These are phyloP conservation scores for Orestias chungarensis DNA, from an alignment of 2,797 vertebrate species.

Conservation along the genomic window DNA sequence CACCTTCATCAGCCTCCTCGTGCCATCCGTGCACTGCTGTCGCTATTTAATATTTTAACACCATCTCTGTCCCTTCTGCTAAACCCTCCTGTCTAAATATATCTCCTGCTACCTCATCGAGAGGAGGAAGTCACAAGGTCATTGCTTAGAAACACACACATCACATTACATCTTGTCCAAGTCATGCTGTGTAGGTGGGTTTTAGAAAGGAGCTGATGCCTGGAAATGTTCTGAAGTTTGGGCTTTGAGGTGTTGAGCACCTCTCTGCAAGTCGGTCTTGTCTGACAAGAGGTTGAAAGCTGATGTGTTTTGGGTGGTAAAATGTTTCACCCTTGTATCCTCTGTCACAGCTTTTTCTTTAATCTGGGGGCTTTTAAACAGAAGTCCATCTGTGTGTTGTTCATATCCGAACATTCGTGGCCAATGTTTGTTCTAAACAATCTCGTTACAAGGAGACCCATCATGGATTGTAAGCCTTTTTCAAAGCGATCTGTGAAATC, in stretches of 20 bases:
- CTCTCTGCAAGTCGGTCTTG: slow-evolving; percentile 24
- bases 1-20: slow-evolving; percentile 39
- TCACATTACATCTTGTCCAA: neutral
- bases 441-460: neutral
- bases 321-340: neutral
- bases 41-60: slow-evolving; percentile 66
- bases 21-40: slow-evolving; percentile 48
- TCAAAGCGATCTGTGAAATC: neutral
- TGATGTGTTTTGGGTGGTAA: neutral
- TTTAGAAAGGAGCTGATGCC: slow-evolving; percentile 5
- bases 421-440: neutral
- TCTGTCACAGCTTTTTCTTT: neutral
- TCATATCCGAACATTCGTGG: no score
- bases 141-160: slow-evolving; percentile 22
- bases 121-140: slow-evolving; percentile 45
- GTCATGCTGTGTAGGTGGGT: slow-evolving; percentile 2
- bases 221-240: slow-evolving; percentile 38
- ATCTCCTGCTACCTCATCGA: slow-evolving; percentile 42
- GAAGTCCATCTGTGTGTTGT: neutral
- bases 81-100: slow-evolving; percentile 58
- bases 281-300: neutral
- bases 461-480: neutral
- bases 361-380: neutral
- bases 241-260: slow-evolving; percentile 22
- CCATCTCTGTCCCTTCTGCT: slow-evolving; percentile 45